Evolutionary conservation across 1,140 invertebrate species (phyloP).

Genomic region (Wiebesia pumilae): DNA sequence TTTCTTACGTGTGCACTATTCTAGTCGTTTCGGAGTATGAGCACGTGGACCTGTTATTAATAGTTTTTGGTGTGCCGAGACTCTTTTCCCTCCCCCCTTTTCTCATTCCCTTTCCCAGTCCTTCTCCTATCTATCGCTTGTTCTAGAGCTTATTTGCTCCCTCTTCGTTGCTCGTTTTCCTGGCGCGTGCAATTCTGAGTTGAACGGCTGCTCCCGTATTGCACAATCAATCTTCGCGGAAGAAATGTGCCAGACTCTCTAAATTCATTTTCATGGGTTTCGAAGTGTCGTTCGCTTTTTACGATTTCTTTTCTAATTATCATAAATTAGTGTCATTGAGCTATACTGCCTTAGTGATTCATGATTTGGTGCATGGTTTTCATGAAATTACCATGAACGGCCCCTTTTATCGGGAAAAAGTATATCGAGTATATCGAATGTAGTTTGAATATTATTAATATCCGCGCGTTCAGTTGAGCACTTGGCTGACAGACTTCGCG

Average conservation of each 20-base stretch:
- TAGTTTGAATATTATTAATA: neutral
- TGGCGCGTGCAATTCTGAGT: neutral
- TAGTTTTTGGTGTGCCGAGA: constrained; percentile 9
- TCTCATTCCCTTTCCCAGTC: neutral
- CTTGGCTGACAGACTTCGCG: neutral
- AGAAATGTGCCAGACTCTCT: constrained; percentile 12
- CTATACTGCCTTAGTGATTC: neutral
- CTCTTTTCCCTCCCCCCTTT: neutral
- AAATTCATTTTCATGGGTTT: neutral
- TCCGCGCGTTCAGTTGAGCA: neutral
- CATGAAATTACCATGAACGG: neutral
- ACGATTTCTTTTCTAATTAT: constrained; percentile 37
- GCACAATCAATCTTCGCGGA: constrained; percentile 43
- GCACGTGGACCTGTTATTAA: constrained; percentile 45
- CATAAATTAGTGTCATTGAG: constrained; percentile 25
- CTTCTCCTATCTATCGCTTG: neutral
- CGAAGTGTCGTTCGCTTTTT: constrained; percentile 2
- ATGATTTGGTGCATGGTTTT: neutral
- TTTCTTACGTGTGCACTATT: constrained; percentile 59
- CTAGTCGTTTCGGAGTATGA: constrained; percentile 54
- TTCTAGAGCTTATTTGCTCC: neutral
- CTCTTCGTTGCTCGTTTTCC: neutral
- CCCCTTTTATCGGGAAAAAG: neutral
- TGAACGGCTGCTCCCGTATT: constrained; percentile 16
- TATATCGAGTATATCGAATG: neutral